Conservation (phyloP, 2,888 invertebrate species). For the Hedychridium roseum region DNA sequence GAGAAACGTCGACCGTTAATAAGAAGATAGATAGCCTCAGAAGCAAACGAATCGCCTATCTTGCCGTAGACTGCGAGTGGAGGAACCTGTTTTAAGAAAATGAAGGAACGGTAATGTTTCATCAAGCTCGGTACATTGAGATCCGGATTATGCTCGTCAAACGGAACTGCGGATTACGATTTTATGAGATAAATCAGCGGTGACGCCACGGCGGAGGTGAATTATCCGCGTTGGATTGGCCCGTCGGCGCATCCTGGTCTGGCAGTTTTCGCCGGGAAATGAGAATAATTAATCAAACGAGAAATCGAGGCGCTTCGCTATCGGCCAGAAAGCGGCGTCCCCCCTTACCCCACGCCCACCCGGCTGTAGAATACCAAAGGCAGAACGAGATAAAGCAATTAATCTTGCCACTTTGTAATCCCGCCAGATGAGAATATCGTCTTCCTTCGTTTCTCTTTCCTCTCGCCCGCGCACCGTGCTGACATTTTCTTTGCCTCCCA, state of each 20-base stretch:
- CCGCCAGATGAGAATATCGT: constrained; percentile 22
- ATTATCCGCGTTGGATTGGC: constrained; percentile 32
- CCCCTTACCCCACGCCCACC: constrained; percentile 12
- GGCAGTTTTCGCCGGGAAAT: constrained; percentile 31
- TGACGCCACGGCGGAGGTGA: constrained; percentile 30
- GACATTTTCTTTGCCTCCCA: too few relatives aligned
- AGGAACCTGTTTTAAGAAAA: too few relatives aligned
- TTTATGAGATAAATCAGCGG: too few relatives aligned
- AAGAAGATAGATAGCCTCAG: too few relatives aligned
- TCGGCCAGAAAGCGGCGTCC: constrained; percentile 22
- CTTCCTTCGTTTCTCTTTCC: constrained; percentile 1
- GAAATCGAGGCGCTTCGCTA: constrained; percentile 36
- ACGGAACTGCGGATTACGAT: too few relatives aligned
- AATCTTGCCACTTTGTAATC: constrained; percentile 44
- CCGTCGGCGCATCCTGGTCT: constrained; percentile 18
- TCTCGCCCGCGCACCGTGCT: too few relatives aligned
- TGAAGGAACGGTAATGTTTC: too few relatives aligned
- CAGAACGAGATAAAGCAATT: constrained; percentile 40
- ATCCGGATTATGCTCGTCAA: too few relatives aligned
- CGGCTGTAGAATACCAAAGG: constrained; percentile 14
- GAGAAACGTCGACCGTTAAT: too few relatives aligned
- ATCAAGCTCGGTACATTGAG: too few relatives aligned
- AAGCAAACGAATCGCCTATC: too few relatives aligned
- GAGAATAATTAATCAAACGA: constrained; percentile 46
- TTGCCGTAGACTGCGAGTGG: too few relatives aligned